A percentile compares a stretch with the other conserved stretches of the same genome.
Evolutionary conservation across 1,140 invertebrate genomes (phyloP).

Genomic region (Theocolax elegans): DNA sequence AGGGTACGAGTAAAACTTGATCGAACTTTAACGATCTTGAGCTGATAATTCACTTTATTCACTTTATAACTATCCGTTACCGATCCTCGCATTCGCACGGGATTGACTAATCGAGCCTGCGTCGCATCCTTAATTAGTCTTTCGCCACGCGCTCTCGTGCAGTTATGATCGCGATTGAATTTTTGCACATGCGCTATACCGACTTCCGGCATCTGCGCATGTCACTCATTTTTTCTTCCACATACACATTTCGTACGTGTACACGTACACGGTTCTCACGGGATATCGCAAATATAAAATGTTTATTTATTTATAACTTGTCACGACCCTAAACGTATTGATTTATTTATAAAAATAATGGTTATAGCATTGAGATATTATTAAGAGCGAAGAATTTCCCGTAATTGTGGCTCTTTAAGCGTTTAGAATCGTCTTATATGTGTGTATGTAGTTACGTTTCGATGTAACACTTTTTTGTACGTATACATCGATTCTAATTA

Average conservation of each 20-base stretch:
- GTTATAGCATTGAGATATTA: conserved; percentile 1
- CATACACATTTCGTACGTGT: neutral
- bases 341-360: conserved; percentile 29
- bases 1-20: too few relatives aligned
- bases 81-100: neutral
- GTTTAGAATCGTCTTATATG: too few relatives aligned
- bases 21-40: too few relatives aligned
- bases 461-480: too few relatives aligned
- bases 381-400: too few relatives aligned
- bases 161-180: conserved; percentile 22
- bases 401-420: too few relatives aligned
- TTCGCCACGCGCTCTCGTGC: conserved; percentile 17
- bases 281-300: conserved; percentile 30
- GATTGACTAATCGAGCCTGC: conserved; percentile 2
- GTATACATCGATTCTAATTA: too few relatives aligned
- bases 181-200: conserved; percentile 38
- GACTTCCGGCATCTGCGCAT: conserved; percentile 10
- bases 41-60: neutral
- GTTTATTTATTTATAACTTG: conserved; percentile 31
- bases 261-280: too few relatives aligned
- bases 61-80: neutral
- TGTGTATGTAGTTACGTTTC: too few relatives aligned
- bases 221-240: neutral
- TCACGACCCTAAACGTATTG: conserved; percentile 29
- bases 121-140: conserved; percentile 30